Evolutionary conservation across 2,113 vertebrate species (phyloP), one percentile per base, ranked within the genome.

Genomic region (Oncorhynchus mykiss): DNA sequence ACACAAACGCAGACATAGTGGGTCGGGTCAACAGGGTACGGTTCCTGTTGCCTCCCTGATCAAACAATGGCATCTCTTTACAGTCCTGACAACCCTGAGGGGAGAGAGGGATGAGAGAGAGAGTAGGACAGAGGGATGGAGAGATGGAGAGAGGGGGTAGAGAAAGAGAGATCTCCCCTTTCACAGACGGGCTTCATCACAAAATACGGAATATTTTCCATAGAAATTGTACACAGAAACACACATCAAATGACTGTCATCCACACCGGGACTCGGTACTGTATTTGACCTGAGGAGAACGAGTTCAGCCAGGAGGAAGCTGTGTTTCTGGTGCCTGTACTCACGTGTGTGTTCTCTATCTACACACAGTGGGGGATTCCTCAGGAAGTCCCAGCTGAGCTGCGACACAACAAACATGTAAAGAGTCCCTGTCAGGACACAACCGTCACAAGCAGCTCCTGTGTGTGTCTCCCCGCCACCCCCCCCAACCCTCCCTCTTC

Each of bases 61-160:
- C 84, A 88, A 91, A 93, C 91, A 93, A 93, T 93, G 86, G 87
- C 78, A 85, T 88, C 91, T 93, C 82, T 92, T 93, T 92, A 92
- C 89, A 89, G 86, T 72, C 86, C 89, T 85, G 83, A 91, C 89
- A 89, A 91, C 82, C 87, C 80, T 85, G 80, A 81, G 72, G 86
- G 82, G 70, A 77, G 72, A 67, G 72, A 54, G 67, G 71, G 75
- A 74, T 57, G 77, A 27, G 65, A 3, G 60, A n/a, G n/a, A 20
- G 3, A 9, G 6, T 22, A 11, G 48, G 11, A 49, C n/a, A 70
- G 20, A 80, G 77, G 24, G 27, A n/a, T 57, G 29, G 14, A 51
- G 59, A 34, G 57, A 49, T 34, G 45, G 49, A 78, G 73, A 77
- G 78, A 84, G 76, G 78, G 31, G 71, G 74, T 68, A 54, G 20